Percentiles rank a stretch among this genome's conserved stretches.
Conservation (phyloP, 2,113 vertebrate species). For the Neopipo cinnamomea region DNA sequence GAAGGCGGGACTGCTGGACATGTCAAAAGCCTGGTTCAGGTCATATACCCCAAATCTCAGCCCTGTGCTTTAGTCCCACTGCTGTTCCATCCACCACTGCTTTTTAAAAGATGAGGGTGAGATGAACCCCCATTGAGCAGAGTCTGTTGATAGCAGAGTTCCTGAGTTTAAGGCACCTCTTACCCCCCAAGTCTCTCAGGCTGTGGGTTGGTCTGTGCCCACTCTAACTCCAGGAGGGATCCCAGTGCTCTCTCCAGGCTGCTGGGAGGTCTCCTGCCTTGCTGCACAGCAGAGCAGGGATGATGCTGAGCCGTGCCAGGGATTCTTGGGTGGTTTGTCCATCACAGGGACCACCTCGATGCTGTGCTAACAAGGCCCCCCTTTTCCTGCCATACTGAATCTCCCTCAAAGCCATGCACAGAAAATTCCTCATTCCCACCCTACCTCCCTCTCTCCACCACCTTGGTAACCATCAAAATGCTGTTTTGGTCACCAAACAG, state of each 20-base stretch:
- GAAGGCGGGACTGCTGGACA: background rate
- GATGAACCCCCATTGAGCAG: background rate
- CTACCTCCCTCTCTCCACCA: background rate
- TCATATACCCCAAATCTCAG: background rate
- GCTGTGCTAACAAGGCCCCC: background rate
- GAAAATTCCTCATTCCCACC: background rate
- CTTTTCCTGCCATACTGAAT: background rate
- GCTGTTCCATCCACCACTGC: background rate
- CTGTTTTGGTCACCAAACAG: background rate
- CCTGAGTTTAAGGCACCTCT: background rate
- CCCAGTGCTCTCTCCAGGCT: background rate
- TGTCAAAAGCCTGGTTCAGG: background rate
- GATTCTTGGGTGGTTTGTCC: background rate
- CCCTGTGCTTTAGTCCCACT: background rate
- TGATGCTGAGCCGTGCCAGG: background rate
- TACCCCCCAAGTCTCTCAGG: rapidly evolving
- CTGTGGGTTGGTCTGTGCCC: background rate
- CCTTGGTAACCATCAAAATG: background rate
- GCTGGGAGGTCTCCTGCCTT: background rate
- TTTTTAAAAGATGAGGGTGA: background rate
- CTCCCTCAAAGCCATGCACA: background rate
- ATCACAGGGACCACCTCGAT: background rate
- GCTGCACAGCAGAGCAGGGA: background rate
- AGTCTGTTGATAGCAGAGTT: background rate
- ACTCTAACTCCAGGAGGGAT: background rate